Percentiles rank a stretch among this genome's conserved stretches.
Evolutionary conservation across 2,113 vertebrate genomes (phyloP).

Genomic region (Geothlypis trichas): DNA sequence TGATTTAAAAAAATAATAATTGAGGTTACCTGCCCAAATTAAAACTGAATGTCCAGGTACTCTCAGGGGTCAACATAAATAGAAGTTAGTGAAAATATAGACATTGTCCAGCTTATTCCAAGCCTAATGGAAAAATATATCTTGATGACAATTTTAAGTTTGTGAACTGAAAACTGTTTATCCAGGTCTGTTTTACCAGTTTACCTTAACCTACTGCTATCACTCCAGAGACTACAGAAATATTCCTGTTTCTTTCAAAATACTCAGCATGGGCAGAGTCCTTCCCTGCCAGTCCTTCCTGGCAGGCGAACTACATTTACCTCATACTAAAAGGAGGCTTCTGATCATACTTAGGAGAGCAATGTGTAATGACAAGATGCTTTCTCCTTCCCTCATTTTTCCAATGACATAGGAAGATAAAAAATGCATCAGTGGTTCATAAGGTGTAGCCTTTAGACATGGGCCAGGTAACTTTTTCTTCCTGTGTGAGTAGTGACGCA

Average conservation of each 20-base stretch:
- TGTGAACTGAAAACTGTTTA: not conserved
- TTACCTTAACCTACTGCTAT: not conserved
- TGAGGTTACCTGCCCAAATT: not conserved
- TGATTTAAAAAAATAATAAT: not conserved
- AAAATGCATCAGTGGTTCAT: not conserved
- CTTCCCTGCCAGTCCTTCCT: not conserved
- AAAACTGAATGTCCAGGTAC: not conserved
- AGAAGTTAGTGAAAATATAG: not conserved
- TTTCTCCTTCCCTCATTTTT: not conserved
- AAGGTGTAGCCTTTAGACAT: not conserved
- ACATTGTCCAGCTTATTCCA: not conserved
- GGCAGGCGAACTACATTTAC: not conserved
- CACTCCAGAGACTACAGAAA: not conserved
- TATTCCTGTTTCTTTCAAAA: not conserved
- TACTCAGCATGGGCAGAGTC: not conserved
- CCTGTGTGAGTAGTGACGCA: not conserved
- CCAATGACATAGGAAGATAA: not conserved
- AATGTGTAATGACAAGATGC: not conserved
- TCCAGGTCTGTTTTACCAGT: not conserved
- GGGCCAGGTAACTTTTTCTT: not conserved
- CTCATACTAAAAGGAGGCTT: not conserved
- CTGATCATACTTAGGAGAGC: not conserved
- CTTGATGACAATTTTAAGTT: not conserved
- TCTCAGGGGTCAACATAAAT: not conserved
- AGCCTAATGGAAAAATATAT: not conserved